Conservation (phyloP, 2,888 invertebrate species). For the Bruchidius siliquastri region DNA sequence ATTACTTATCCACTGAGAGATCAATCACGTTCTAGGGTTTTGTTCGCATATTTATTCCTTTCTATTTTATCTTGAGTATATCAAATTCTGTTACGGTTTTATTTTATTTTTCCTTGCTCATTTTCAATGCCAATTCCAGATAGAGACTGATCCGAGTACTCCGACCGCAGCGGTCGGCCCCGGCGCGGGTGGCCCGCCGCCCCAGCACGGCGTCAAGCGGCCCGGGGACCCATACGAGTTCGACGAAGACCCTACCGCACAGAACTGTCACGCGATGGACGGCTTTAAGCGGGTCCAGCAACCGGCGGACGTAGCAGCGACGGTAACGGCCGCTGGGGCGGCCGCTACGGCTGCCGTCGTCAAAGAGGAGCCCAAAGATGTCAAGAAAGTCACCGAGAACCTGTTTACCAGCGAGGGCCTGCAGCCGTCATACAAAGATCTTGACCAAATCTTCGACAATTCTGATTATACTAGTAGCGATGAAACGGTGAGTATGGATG, state of each 20-base stretch:
- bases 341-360: slow-evolving; percentile 31
- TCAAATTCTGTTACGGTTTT: not conserved
- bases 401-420: slow-evolving; percentile 85
- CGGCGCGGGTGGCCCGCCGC: not conserved
- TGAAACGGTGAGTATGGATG: slow-evolving; percentile 76
- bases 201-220: slow-evolving; percentile 42
- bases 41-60: no score
- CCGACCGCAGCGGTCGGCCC: not conserved
- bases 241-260: slow-evolving; percentile 58
- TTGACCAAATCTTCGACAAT: slow-evolving; percentile 92
- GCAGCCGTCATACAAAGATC: slow-evolving; percentile 81
- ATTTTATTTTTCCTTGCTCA: no score
- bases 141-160: not conserved
- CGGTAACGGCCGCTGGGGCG: not conserved
- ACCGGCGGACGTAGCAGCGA: slow-evolving; percentile 1
- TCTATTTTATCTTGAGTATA: no score
- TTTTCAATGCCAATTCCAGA: not conserved
- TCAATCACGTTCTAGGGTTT: no score
- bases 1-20: not conserved
- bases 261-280: slow-evolving; percentile 48
- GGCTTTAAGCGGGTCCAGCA: slow-evolving; percentile 47
- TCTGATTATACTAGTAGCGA: slow-evolving; percentile 86
- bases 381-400: slow-evolving; percentile 57
- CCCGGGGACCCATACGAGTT: slow-evolving; percentile 67
- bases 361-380: slow-evolving; percentile 48